Percentiles rank a stretch among this genome's conserved stretches.
Evolutionary conservation across 2,888 invertebrate genomes (phyloP).

Genomic region (Dicyrtomina minuta): DNA sequence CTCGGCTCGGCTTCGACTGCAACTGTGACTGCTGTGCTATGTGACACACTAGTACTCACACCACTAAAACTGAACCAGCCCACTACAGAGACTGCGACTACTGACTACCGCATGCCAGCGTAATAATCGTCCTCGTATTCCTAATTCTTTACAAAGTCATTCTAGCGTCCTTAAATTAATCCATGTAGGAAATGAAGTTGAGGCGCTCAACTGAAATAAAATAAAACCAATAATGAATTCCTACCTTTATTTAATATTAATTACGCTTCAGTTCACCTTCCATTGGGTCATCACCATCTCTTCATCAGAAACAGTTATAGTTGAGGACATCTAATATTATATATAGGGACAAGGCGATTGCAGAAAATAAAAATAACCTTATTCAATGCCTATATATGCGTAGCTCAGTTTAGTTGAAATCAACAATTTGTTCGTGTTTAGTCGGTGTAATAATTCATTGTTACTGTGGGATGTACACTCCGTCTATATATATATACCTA

Average conservation of each 20-base stretch:
- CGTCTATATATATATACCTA: neutral
- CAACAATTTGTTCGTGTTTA: conserved; percentile 1
- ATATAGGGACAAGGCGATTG: neutral
- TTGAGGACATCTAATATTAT: neutral
- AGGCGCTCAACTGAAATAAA: conserved; percentile 18
- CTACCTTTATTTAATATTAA: conserved; percentile 24
- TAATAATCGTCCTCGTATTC: neutral
- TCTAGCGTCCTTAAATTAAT: conserved; percentile 28
- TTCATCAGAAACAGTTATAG: too few species aligned
- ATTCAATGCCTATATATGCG: neutral
- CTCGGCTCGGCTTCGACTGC: too few species aligned
- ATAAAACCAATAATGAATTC: conserved; percentile 13
- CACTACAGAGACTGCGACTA: too few species aligned
- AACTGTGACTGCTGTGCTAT: too few species aligned
- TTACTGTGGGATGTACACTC: too few species aligned
- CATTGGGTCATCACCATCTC: conserved; percentile 1
- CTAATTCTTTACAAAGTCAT: conserved; percentile 24
- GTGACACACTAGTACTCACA: too few species aligned
- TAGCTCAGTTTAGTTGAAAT: neutral
- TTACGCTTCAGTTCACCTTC: conserved; percentile 33
- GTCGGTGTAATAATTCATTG: neutral
- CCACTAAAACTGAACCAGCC: too few species aligned
- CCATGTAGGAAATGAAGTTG: neutral
- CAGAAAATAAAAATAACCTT: too few species aligned
- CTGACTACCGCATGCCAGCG: neutral